These are phyloP conservation scores for Drosophila leonis DNA, from an alignment of 2,888 invertebrate genomes.

Conservation along the genomic window DNA sequence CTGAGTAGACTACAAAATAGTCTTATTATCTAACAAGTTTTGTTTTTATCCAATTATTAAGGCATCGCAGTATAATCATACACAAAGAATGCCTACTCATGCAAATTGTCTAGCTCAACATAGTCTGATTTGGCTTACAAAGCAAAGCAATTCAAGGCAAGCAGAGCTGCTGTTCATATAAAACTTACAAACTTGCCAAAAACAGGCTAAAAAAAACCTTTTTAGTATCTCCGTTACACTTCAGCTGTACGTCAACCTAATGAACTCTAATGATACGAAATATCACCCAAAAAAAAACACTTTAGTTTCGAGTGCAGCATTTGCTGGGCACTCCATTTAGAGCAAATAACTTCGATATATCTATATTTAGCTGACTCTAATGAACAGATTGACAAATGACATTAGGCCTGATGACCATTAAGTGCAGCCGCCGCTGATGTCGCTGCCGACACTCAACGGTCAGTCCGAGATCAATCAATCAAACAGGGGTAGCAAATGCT, in stretches of 20 bases:
- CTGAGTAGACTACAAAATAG: too few relatives aligned
- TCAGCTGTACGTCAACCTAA: neutral
- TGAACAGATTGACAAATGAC: constrained; percentile 67
- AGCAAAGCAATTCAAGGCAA: too few relatives aligned
- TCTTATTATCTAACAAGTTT: too few relatives aligned
- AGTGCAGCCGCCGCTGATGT: constrained; percentile 42
- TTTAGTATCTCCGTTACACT: neutral
- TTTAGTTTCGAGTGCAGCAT: constrained; percentile 14
- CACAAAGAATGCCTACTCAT: too few relatives aligned
- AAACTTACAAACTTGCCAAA: neutral
- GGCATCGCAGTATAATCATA: too few relatives aligned
- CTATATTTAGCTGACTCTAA: constrained; percentile 20
- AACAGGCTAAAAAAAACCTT: neutral
- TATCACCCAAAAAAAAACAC: neutral
- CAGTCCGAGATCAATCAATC: constrained; percentile 75
- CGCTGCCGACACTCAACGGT: constrained; percentile 66
- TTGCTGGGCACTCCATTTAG: constrained; percentile 12
- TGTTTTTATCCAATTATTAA: too few relatives aligned
- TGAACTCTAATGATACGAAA: neutral
- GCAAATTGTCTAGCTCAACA: too few relatives aligned
- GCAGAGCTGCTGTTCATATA: neutral
- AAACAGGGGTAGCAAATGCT: constrained; percentile 56
- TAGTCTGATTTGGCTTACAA: too few relatives aligned
- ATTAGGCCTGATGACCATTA: constrained; percentile 71
- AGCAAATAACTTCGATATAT: constrained; percentile 22